Base-by-base conservation (phyloP, 1,140 invertebrate genomes). In the Argopecten irradians region DNA sequence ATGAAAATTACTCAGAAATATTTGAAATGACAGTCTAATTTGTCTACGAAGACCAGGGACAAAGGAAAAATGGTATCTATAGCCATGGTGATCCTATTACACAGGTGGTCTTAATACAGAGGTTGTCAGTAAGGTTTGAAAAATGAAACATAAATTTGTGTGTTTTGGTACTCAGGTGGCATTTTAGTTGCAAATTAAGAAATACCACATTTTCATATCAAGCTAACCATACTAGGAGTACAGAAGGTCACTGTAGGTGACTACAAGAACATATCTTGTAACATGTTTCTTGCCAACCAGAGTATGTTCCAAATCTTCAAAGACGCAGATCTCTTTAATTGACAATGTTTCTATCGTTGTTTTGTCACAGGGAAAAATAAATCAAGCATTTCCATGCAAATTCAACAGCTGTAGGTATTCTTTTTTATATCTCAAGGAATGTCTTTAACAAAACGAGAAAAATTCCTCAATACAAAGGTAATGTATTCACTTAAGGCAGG, bases 221-320 rank as follows among this genome's bases (percentile, higher is more conserved):
- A 71, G 55, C 55, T 71, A 28, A 28, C 55, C 1, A 71, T 71
- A n/a, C 55, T 71, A 28, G 14, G 43, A 55, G 14, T 11, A 28
- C 1, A 5, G 13, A n/a, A n/a, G n/a, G 55, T 71, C 16, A 1
- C 22, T 28, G 43, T 71, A 71, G 55, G 22, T 71, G 55, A 71
- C 55, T 7, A 71, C 55, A 0, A 71, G 55, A 71, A 71, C 55
- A 71, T 22, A 71, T 71, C 55, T 71, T 71, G 55, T 71, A 71
- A 71, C 55, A 71, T 71, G 55, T 71, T 71, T n/a, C 55, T 71
- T 71, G 22, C 55, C 55, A 71, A 71, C 55, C 8, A 71, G 55
- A 71, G 19, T 71, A 71, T 71, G 55, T 71, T 71, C 55, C 55
- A 71, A 71, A 71, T 71, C 55, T 28, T 71, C 55, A 71, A 71